Conservation (phyloP, 2,113 vertebrate species). For the Nesogale talazaci region DNA sequence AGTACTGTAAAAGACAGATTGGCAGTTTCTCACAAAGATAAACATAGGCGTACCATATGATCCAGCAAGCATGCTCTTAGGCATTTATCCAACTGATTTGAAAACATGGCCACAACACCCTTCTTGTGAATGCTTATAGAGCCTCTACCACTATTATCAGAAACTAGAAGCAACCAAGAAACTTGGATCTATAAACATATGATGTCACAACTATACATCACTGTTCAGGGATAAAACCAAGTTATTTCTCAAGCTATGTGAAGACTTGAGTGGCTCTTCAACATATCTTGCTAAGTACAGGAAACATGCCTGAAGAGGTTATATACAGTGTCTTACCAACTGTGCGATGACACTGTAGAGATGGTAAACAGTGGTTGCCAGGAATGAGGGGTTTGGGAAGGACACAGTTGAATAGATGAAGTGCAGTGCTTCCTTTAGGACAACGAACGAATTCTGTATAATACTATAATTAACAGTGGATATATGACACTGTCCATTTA, state of each 20-base stretch:
- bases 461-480: background rate
- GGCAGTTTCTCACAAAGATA: background rate
- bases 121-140: background rate
- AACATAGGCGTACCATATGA: background rate
- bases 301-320: background rate
- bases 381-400: background rate
- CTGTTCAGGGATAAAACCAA: slow-evolving; percentile 17
- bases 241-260: background rate
- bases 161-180: slow-evolving; percentile 42
- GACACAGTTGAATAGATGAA: background rate
- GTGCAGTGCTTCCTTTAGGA: background rate
- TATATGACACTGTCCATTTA: background rate
- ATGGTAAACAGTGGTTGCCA: background rate
- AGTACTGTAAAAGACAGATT: background rate
- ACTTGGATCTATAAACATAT: background rate
- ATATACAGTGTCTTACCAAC: background rate
- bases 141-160: background rate
- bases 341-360: background rate
- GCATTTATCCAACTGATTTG: background rate
- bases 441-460: background rate
- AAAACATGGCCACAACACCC: slow-evolving; percentile 13
- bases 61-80: background rate
- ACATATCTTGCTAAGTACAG: background rate
- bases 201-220: background rate
- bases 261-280: background rate